phyloP scores from a whole-genome alignment of 2,113 vertebrate species.

The Dasyprocta punctata region DNA sequence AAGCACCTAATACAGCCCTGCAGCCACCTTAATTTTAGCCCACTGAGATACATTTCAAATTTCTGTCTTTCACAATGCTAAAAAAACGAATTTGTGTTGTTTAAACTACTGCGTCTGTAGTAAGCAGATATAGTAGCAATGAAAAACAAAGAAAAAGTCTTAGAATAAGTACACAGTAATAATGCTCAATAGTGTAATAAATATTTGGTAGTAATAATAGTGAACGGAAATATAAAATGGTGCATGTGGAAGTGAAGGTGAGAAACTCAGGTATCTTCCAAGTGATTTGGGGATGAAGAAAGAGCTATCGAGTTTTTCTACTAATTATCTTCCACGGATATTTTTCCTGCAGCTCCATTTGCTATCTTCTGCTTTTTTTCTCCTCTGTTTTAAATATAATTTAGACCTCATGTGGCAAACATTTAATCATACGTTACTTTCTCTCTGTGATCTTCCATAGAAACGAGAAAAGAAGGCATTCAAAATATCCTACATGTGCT shows the following conservation, averaged over 20 bases:
- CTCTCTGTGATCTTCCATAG: neutral
- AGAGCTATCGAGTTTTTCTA: neutral
- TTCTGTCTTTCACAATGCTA: neutral
- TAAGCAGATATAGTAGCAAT: neutral
- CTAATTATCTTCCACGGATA: neutral
- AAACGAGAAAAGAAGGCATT: neutral
- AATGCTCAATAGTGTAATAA: neutral
- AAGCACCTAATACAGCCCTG: neutral
- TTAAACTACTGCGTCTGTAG: neutral
- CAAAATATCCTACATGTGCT: neutral
- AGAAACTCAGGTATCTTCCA: neutral
- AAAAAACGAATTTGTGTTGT: neutral
- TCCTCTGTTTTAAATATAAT: neutral
- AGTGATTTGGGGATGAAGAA: neutral
- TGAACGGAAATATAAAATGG: neutral
- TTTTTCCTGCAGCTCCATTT: neutral
- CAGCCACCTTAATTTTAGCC: neutral
- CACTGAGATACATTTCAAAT: neutral
- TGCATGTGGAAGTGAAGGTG: neutral
- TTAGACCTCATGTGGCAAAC: neutral
- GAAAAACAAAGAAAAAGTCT: neutral
- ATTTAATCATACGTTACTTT: neutral
- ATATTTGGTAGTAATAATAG: neutral
- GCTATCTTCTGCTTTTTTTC: neutral
- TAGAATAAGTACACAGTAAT: neutral